Evolutionary conservation across 1,140 invertebrate species (phyloP).

Genomic region (Lysiphlebus fabarum): DNA sequence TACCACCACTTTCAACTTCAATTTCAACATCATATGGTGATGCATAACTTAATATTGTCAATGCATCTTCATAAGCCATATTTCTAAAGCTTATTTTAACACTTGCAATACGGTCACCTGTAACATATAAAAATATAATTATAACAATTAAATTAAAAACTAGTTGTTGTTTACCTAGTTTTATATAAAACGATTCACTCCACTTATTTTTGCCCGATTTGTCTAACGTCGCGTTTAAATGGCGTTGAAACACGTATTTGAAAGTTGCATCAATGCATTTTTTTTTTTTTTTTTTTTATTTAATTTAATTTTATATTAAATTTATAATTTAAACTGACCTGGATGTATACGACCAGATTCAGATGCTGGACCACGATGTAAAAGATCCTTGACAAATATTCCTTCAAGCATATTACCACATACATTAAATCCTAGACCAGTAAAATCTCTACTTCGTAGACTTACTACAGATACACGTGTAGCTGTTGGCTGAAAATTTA

Average conservation of each 20-base stretch:
- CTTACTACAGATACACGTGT: constrained; percentile 62
- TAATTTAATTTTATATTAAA: too few relatives aligned
- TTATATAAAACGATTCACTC: constrained; percentile 22
- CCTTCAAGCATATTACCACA: constrained; percentile 86
- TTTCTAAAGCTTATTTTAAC: constrained; percentile 83
- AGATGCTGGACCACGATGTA: constrained; percentile 81
- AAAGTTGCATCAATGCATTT: constrained; percentile 11
- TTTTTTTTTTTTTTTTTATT: not conserved
- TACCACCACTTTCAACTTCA: constrained; percentile 62
- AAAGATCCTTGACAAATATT: constrained; percentile 82
- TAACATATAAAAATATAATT: constrained; percentile 23
- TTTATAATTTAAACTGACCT: too few relatives aligned
- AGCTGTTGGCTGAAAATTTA: constrained; percentile 43
- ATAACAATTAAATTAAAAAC: not conserved
- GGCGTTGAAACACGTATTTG: constrained; percentile 11
- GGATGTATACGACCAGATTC: constrained; percentile 78
- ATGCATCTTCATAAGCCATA: constrained; percentile 86
- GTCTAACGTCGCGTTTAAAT: constrained; percentile 19
- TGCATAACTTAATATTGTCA: constrained; percentile 84
- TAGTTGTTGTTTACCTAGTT: constrained; percentile 4
- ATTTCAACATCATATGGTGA: constrained; percentile 85
- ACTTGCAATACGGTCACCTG: constrained; percentile 82
- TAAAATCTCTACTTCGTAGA: constrained; percentile 82
- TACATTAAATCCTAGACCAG: constrained; percentile 86
- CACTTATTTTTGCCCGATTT: constrained; percentile 25